Percentiles rank a stretch among this genome's conserved stretches.
These are phyloP conservation scores for Polyodon spathula DNA, from an alignment of 2,113 vertebrate genomes.

Conservation along the genomic window DNA sequence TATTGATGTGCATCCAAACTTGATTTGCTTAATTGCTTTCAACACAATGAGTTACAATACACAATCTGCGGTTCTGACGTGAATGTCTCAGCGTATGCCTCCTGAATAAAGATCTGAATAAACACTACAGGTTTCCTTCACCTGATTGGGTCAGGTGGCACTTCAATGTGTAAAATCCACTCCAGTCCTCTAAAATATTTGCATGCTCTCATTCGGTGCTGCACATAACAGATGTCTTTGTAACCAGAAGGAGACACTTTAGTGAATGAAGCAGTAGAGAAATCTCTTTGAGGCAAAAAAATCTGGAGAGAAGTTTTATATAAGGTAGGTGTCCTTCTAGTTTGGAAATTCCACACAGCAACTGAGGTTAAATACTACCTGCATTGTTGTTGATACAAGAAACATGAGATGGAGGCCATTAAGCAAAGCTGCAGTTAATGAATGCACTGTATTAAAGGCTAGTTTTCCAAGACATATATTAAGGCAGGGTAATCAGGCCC, in stretches of 20 bases:
- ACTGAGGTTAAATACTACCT: conserved; percentile 11
- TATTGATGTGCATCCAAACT: too few relatives aligned
- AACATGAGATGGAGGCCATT: conserved; percentile 9
- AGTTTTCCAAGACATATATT: conserved; percentile 11
- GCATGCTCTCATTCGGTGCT: conserved; percentile 9
- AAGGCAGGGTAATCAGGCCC: conserved; percentile 9
- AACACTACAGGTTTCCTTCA: not conserved
- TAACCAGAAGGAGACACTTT: conserved; percentile 13
- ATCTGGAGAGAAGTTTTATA: not conserved
- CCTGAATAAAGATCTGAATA: conserved; percentile 1
- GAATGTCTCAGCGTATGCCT: not conserved
- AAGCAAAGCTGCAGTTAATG: conserved; percentile 12
- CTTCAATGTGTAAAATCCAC: conserved; percentile 11
- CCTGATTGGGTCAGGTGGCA: conserved; percentile 7
- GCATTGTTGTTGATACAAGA: conserved; percentile 15
- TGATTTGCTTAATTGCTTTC: too few relatives aligned
- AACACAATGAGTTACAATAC: too few relatives aligned
- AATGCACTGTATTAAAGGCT: conserved; percentile 7
- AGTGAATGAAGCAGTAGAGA: conserved; percentile 1
- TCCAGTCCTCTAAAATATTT: conserved; percentile 11
- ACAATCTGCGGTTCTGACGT: too few relatives aligned
- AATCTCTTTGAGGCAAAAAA: conserved; percentile 6
- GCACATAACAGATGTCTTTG: conserved; percentile 10
- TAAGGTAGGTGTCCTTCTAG: conserved; percentile 4
- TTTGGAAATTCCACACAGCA: conserved; percentile 5